Percentiles rank a stretch among this genome's conserved stretches.
Evolutionary conservation across 2,888 invertebrate genomes (phyloP).

Genomic region (Scaptomyza flava): DNA sequence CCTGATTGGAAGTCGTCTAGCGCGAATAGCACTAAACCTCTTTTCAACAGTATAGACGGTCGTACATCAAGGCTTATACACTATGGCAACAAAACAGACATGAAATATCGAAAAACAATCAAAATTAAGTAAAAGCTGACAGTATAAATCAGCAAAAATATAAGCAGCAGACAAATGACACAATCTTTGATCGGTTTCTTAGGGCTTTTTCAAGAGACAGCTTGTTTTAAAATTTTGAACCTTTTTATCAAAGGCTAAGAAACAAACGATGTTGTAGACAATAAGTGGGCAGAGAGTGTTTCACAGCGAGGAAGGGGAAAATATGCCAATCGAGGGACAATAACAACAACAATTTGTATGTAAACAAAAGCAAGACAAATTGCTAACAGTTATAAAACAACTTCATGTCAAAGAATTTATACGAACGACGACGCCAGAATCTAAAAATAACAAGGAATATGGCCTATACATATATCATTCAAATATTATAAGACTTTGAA

Average conservation of each 20-base stretch:
- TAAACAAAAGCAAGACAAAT: conserved; percentile 65
- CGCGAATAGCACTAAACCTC: conserved; percentile 53
- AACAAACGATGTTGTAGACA: conserved; percentile 29
- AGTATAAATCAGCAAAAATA: conserved; percentile 14
- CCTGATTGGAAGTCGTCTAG: no score
- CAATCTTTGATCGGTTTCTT: conserved; percentile 41
- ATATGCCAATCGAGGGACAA: conserved; percentile 28
- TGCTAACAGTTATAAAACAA: conserved; percentile 77
- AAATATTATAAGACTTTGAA: background rate
- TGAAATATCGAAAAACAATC: conserved; percentile 59
- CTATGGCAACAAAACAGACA: conserved; percentile 13
- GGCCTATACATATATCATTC: background rate
- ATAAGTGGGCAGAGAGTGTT: conserved; percentile 6
- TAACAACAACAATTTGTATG: conserved; percentile 30
- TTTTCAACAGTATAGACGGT: conserved; percentile 56
- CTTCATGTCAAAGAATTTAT: conserved; percentile 44
- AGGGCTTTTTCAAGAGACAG: conserved; percentile 19
- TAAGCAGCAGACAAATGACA: conserved; percentile 56
- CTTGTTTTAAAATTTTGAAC: conserved; percentile 34
- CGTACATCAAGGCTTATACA: conserved; percentile 56
- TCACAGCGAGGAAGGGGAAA: background rate
- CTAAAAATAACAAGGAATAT: conserved; percentile 61
- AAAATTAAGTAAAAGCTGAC: conserved; percentile 52
- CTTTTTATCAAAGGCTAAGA: conserved; percentile 31
- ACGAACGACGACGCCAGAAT: conserved; percentile 49